These are phyloP conservation scores for Poeciliopsis gracilis DNA, from an alignment of 2,797 vertebrate species.

Conservation along the genomic window DNA sequence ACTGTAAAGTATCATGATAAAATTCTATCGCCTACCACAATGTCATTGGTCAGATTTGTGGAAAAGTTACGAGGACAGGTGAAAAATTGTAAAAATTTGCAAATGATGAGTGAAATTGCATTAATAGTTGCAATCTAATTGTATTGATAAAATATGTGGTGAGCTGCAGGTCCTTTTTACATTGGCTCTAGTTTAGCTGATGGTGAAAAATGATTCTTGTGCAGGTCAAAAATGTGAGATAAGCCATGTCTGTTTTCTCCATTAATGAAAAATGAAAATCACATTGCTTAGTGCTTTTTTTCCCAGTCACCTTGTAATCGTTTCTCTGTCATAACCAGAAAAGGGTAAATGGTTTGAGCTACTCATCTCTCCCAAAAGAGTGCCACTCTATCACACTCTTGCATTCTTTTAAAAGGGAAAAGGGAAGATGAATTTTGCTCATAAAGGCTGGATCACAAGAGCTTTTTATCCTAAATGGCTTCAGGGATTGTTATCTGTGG, in stretches of 20 bases:
- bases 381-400: slow-evolving; percentile 81
- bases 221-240: slow-evolving; percentile 15
- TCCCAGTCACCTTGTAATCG: slow-evolving; percentile 81
- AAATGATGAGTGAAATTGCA: no score
- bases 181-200: slow-evolving; percentile 7
- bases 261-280: slow-evolving; percentile 58
- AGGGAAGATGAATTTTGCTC: slow-evolving; percentile 99
- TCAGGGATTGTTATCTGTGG: slow-evolving; percentile 99
- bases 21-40: no score
- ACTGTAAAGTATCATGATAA: no score
- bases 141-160: background rate
- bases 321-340: slow-evolving; percentile 78
- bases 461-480: slow-evolving; percentile 99
- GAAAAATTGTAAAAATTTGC: no score
- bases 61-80: no score
- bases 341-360: slow-evolving; percentile 78
- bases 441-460: slow-evolving; percentile 98
- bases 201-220: slow-evolving; percentile 30
- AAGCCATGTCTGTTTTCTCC: slow-evolving; percentile 16
- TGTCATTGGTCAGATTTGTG: no score
- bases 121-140: no score
- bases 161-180: slow-evolving; percentile 1
- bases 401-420: slow-evolving; percentile 95
- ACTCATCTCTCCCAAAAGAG: slow-evolving; percentile 74
- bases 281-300: slow-evolving; percentile 68